These are phyloP conservation scores for Crotalus helleri DNA, from an alignment of 2,113 vertebrate genomes.

Conservation along the genomic window DNA sequence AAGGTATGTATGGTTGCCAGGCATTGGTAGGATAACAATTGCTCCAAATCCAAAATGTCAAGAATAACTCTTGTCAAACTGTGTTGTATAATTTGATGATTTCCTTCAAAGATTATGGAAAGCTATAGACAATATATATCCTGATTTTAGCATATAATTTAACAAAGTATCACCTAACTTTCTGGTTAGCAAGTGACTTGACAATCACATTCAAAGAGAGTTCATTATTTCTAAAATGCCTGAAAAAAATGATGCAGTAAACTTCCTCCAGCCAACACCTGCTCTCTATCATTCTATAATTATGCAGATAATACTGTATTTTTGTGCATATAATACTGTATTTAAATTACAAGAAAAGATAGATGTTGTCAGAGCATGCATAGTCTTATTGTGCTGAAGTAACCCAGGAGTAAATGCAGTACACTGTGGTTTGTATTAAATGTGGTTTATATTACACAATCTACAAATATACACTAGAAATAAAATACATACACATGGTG, in stretches of 20 bases:
- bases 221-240: neutral
- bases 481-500: too few relatives aligned
- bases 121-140: neutral
- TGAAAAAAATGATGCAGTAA: neutral
- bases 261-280: neutral
- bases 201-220: neutral
- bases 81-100: too few relatives aligned
- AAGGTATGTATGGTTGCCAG: too few relatives aligned
- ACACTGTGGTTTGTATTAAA: too few relatives aligned
- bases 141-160: neutral
- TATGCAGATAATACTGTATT: neutral
- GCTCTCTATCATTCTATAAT: neutral
- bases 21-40: too few relatives aligned
- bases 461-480: too few relatives aligned
- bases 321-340: neutral
- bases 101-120: too few relatives aligned
- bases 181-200: neutral
- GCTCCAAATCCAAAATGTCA: too few relatives aligned
- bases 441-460: too few relatives aligned
- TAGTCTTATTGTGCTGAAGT: too few relatives aligned
- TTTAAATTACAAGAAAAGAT: neutral
- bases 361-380: neutral
- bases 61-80: too few relatives aligned
- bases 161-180: neutral
- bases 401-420: too few relatives aligned